Conservation (phyloP, 2,888 invertebrate genomes). For the Amphipoea lucens region DNA sequence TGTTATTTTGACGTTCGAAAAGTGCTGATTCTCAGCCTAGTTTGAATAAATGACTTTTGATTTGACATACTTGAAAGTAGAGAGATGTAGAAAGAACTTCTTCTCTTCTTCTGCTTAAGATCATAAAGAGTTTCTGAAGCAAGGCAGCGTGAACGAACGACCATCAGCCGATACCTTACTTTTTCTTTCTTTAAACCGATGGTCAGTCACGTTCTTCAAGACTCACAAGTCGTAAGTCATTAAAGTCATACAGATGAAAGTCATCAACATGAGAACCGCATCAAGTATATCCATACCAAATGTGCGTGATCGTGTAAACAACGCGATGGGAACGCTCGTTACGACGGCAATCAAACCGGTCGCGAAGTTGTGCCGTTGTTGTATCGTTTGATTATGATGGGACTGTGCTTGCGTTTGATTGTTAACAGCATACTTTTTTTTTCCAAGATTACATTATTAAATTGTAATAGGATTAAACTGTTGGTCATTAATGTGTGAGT, state of each 20-base stretch:
- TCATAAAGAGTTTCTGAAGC: neutral
- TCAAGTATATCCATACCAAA: conserved; percentile 71
- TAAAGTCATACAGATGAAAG: conserved; percentile 45
- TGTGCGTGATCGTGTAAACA: conserved; percentile 50
- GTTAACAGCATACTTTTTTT: conserved; percentile 13
- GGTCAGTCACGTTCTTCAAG: conserved; percentile 23
- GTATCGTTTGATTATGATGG: conserved; percentile 30
- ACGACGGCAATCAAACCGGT: conserved; percentile 51
- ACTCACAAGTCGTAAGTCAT: conserved; percentile 31
- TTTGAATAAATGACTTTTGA: too few relatives aligned
- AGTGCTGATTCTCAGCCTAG: too few relatives aligned
- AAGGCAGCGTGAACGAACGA: neutral
- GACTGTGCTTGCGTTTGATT: neutral
- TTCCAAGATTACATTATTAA: neutral
- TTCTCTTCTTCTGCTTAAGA: neutral
- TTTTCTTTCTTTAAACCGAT: neutral
- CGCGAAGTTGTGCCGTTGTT: conserved; percentile 35
- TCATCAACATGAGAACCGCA: conserved; percentile 71
- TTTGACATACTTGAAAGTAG: too few relatives aligned
- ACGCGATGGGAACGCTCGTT: conserved; percentile 40
- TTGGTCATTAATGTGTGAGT: conserved; percentile 4
- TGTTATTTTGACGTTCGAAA: too few relatives aligned
- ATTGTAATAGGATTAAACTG: neutral
- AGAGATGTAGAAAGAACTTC: neutral
- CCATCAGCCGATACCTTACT: neutral